Conservation (phyloP, 2,888 invertebrate species). For the Acronicta leporina region DNA sequence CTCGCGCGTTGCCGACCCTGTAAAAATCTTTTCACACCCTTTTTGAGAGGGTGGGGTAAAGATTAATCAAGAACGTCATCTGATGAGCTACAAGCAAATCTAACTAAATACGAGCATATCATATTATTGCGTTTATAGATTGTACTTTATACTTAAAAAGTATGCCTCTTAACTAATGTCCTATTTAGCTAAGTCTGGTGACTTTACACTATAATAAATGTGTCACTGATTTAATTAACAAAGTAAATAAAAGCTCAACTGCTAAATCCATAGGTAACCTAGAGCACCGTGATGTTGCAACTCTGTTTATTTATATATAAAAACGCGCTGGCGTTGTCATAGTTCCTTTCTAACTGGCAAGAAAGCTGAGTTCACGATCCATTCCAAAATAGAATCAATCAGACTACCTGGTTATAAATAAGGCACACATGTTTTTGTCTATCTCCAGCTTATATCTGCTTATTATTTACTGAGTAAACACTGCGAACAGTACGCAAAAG, state of each 20-base stretch:
- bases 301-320: conserved; percentile 28
- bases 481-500: not conserved
- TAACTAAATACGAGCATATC: too few species aligned
- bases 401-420: conserved; percentile 38
- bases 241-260: conserved; percentile 7
- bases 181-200: too few species aligned
- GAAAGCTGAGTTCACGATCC: conserved; percentile 40
- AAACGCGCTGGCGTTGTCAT: conserved; percentile 31
- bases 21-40: too few species aligned
- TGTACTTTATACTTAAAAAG: too few species aligned
- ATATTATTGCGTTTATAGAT: too few species aligned
- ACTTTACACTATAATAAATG: too few species aligned
- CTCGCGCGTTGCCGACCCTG: too few species aligned
- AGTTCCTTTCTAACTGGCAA: conserved; percentile 35
- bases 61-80: too few species aligned
- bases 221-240: too few species aligned
- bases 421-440: conserved; percentile 39
- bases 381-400: conserved; percentile 41
- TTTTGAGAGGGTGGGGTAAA: too few species aligned
- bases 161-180: too few species aligned
- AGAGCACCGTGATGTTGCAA: conserved; percentile 30
- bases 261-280: conserved; percentile 2
- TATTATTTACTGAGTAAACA: conserved; percentile 1
- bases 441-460: not conserved
- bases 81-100: too few species aligned